Evolutionary conservation across 2,113 vertebrate genomes (phyloP), one percentile per base, ranked within the genome.

Genomic region (Phodopus roborovskii): DNA sequence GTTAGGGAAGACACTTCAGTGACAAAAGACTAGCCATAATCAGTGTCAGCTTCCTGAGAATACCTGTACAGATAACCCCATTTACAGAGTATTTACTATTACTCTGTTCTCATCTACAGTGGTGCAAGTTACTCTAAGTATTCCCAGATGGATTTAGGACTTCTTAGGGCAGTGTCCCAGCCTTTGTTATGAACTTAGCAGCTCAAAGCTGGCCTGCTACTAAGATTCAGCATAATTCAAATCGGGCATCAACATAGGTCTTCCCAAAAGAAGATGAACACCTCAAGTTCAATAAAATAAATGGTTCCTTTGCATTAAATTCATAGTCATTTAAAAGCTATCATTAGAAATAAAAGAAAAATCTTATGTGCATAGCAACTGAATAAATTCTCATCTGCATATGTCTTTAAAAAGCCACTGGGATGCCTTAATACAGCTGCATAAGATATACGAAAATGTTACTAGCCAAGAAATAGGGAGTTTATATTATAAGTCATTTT

Each of bases 341-440:
- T 66, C 71, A 79, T 77, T 88, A 48, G 42, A 84, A 77, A 28
- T 79, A 60, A 75, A 92, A 90, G 73, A 90, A 92, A 74, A 0
- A 82, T 64, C 74, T 88, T 62, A 88, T 71, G n/a, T 58, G 24
- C 10, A 12, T 56, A 45, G 87, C 10, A 12, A 58, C 78, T 78
- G 77, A 71, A 82, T 78, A 36, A 64, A 64, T 91, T 87, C 36
- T 91, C 17, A 94, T 60, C 4, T 17, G 62, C 17, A 66, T 22
- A 36, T 3, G 30, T 88, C 79, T 95, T 95, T 87, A 83, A 71
- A 91, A 95, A 90, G 89, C 30, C 85, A 93, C 71, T 36, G 48
- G 19, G 70, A 88, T 64, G 53, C 5, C 48, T 71, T 28, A 70
- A 7, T 45, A 26, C 1, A 84, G 39, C 30, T 79, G 12, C 36